Percentiles rank a stretch among this genome's conserved stretches.
Evolutionary conservation across 2,113 vertebrate species (phyloP).

Genomic region (Platycercus adscitus): DNA sequence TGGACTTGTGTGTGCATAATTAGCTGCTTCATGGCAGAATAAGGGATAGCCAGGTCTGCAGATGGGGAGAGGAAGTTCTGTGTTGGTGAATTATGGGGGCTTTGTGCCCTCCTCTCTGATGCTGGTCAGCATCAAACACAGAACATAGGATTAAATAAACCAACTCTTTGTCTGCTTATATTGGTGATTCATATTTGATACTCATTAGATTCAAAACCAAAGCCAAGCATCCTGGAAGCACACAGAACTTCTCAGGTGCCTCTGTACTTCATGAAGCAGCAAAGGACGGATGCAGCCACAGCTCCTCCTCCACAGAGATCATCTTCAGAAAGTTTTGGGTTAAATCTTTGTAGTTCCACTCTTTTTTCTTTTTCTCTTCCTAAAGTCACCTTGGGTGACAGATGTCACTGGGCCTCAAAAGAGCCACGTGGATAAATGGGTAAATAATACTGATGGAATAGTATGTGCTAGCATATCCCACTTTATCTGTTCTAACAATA

Average conservation of each 20-base stretch:
- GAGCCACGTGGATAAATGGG: not conserved
- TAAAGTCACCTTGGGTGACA: slow-evolving; percentile 39
- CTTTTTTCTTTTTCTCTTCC: not conserved
- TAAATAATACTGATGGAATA: slow-evolving; percentile 54
- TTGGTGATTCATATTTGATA: not conserved
- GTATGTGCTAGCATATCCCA: not conserved
- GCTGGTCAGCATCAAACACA: not conserved
- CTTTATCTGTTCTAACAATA: slow-evolving; percentile 25
- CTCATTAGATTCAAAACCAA: not conserved
- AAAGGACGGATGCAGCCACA: not conserved
- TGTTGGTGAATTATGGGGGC: not conserved
- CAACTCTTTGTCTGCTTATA: not conserved
- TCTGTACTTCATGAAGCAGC: not conserved
- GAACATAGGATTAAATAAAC: not conserved
- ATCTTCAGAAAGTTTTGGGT: not conserved
- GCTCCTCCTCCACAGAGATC: not conserved
- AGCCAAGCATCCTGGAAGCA: not conserved
- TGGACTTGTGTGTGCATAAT: not conserved
- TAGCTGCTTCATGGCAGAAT: not conserved
- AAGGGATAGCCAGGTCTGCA: accelerated
- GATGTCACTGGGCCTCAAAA: slow-evolving; percentile 20
- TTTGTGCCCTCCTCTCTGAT: not conserved
- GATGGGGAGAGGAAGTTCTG: not conserved
- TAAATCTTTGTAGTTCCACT: not conserved
- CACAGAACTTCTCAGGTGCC: not conserved